phyloP scores from a whole-genome alignment of 2,113 vertebrate genomes.

The Hipposideros armiger region DNA sequence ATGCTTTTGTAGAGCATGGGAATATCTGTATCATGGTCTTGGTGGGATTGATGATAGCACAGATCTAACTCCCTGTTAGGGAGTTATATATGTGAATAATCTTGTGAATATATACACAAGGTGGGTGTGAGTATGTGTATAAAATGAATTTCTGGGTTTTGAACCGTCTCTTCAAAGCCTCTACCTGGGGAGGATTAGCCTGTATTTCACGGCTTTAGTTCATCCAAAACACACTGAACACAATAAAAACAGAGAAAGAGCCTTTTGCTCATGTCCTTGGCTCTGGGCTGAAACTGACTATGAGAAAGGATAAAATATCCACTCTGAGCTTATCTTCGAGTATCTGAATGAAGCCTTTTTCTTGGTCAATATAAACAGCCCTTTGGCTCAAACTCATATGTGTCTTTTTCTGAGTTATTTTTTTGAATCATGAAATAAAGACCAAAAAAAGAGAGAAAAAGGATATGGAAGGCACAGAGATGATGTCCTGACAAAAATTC shows the following conservation, averaged over 20 bases:
- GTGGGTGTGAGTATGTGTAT: not conserved
- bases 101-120: not conserved
- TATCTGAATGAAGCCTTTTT: conserved; percentile 16
- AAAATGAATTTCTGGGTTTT: conserved; percentile 39
- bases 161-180: not conserved
- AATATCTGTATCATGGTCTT: not conserved
- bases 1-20: not conserved
- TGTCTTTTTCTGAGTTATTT: not conserved
- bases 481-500: not conserved
- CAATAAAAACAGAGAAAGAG: not conserved
- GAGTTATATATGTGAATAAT: not conserved
- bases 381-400: not conserved
- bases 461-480: not conserved
- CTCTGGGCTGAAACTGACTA: not conserved
- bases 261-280: not conserved
- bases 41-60: not conserved
- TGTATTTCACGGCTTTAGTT: not conserved
- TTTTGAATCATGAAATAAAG: conserved; percentile 52
- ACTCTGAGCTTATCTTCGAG: not conserved
- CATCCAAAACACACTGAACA: not conserved
- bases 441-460: not conserved
- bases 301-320: not conserved
- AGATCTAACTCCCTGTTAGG: not conserved
- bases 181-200: not conserved
- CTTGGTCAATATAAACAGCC: not conserved